Evolutionary conservation across 2,113 vertebrate species (phyloP).

Genomic region (Cyprinodon brontotheroides): DNA sequence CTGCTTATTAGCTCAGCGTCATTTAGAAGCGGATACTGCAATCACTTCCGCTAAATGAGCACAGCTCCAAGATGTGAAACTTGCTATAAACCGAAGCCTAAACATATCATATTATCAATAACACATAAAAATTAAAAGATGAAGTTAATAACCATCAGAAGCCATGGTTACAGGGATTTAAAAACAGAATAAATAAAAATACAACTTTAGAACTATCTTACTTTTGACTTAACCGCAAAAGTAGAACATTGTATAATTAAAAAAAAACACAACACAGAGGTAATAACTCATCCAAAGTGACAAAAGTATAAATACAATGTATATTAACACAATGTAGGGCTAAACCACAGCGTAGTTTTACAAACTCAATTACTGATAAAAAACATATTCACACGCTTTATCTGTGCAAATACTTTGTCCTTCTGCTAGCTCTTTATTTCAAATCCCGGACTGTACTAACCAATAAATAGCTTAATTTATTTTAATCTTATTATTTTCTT

Average conservation of each 20-base stretch:
- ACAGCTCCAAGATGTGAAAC: background rate
- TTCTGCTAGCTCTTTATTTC: background rate
- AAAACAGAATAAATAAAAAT: background rate
- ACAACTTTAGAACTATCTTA: background rate
- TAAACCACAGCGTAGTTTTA: slow-evolving; percentile 23
- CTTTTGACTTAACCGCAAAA: background rate
- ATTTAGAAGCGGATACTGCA: slow-evolving; percentile 20
- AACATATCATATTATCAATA: background rate
- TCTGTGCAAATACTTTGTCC: background rate
- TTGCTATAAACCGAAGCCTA: background rate
- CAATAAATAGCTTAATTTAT: slow-evolving; percentile 7
- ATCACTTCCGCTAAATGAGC: slow-evolving; percentile 44
- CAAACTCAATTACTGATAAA: background rate
- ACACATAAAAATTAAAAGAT: background rate
- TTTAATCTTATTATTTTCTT: slow-evolving; percentile 33
- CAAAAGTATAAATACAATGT: slow-evolving; percentile 21
- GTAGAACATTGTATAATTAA: background rate
- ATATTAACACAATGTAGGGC: slow-evolving; percentile 16
- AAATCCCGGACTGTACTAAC: background rate
- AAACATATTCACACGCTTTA: background rate
- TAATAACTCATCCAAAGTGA: background rate
- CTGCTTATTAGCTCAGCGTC: slow-evolving; percentile 15
- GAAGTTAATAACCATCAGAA: background rate
- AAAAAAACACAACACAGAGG: background rate
- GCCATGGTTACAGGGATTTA: background rate